phyloP scores from a whole-genome alignment of 1,140 invertebrate genomes.

The Zaprionus ghesquierei region DNA sequence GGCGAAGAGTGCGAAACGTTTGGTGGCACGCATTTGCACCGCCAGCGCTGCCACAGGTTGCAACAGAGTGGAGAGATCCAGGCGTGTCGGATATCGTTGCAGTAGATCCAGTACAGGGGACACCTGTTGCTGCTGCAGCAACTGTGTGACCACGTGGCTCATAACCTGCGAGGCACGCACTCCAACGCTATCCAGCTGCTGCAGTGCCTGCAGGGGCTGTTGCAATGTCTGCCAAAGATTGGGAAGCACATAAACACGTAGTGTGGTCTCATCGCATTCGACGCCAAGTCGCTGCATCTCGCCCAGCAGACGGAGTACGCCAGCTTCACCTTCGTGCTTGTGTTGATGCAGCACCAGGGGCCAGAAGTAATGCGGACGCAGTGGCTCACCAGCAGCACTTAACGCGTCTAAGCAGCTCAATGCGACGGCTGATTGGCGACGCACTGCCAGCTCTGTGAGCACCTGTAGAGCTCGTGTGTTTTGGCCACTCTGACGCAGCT shows the following conservation, averaged over 20 bases:
- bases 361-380: conserved; percentile 81
- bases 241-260: conserved; percentile 82
- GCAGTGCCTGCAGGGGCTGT: conserved; percentile 68
- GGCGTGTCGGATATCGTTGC: conserved; percentile 67
- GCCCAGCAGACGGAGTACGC: conserved; percentile 65
- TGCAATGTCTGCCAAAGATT: conserved; percentile 67
- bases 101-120: conserved; percentile 58
- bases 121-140: conserved; percentile 75
- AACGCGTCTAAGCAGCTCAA: conserved; percentile 59
- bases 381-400: conserved; percentile 36
- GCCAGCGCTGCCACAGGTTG: conserved; percentile 49
- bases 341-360: conserved; percentile 63
- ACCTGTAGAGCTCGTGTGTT: conserved; percentile 69
- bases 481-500: conserved; percentile 49
- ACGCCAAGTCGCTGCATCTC: conserved; percentile 82
- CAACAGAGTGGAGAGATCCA: conserved; percentile 41
- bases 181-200: conserved; percentile 74
- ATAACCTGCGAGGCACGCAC: conserved; percentile 66
- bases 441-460: conserved; percentile 63
- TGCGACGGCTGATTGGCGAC: conserved; percentile 48
- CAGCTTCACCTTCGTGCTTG: conserved; percentile 56
- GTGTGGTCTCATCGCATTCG: conserved; percentile 82
- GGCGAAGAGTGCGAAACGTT: conserved; percentile 58
- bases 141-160: conserved; percentile 73
- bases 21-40: conserved; percentile 65